Evolutionary conservation across 2,797 vertebrate genomes (phyloP), one percentile per base, ranked within the genome.

Genomic region (Rhabdomys pumilio): DNA sequence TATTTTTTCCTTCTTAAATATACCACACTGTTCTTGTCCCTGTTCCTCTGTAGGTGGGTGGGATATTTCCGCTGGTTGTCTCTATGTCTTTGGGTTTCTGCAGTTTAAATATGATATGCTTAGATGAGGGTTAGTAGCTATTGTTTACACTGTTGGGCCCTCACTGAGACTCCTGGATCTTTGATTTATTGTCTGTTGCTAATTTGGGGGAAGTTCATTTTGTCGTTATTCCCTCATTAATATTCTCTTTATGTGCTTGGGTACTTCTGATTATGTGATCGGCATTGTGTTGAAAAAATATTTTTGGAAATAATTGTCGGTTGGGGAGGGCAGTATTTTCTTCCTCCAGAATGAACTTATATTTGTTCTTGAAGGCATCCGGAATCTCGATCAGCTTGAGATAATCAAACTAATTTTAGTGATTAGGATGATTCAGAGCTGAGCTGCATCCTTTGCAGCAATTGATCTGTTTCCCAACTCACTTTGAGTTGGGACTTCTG

Each of bases 241-340:
- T 88, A 93, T 89, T 93, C 53, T 53, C 53, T 84, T 76, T 72
- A 77, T 76, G 69, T 94, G 47, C 47, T 59, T 90, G 72, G 59
- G 55, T 94, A 81, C n/a, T 90, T 86, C 89, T 87, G 82, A 86
- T 84, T 80, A n/a, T 72, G 34, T 91, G 75, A 61, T 81, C 87
- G 82, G 73, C 55, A 95, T n/a, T 95, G 82, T 80, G 63, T 44
- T 87, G 72, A 44, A 63, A 90, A 87, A 81, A 73, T 87, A 73
- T 73, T 95, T 91, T 87, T 91, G 87, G 89, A 91, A 73, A 73
- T 86, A 91, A 90, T n/a, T 84, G 61, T 67, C 87, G 65, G n/a
- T 81, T 67, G 17, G 7, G 26, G 85, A 38, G 87, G 72, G 41
- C 59, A 41, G 44, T 61, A 20, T 61, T 44, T 91, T 91, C 41